A percentile compares a stretch with the other conserved stretches of the same genome.
Evolutionary conservation across 1,140 invertebrate species (phyloP).

Genomic region (Drosophila ananassae): DNA sequence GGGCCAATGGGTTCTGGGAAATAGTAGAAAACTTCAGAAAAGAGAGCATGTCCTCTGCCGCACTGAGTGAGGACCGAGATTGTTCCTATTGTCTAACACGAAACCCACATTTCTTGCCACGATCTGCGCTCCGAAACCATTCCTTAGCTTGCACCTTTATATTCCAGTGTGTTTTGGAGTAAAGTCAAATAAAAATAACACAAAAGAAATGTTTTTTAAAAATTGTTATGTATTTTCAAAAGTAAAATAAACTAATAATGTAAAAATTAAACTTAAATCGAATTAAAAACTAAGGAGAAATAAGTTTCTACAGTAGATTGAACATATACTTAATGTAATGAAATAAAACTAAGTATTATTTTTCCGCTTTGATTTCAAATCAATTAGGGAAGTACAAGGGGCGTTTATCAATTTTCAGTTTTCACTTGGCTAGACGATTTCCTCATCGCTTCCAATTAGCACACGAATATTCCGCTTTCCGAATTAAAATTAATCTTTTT

Average conservation of each 20-base stretch:
- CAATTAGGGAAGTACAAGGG: slow-evolving; percentile 76
- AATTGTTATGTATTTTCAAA: slow-evolving; percentile 79
- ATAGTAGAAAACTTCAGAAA: slow-evolving; percentile 4
- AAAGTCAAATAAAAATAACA: slow-evolving; percentile 18
- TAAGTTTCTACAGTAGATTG: slow-evolving; percentile 45
- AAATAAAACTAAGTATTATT: slow-evolving; percentile 49
- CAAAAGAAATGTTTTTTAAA: slow-evolving; percentile 43
- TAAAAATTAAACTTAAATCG: slow-evolving; percentile 52
- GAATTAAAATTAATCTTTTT: slow-evolving; percentile 50
- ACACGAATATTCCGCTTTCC: slow-evolving; percentile 50
- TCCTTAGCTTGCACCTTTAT: slow-evolving; percentile 3
- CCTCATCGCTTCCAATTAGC: slow-evolving; percentile 34
- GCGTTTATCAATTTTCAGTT: slow-evolving; percentile 47
- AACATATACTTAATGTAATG: slow-evolving; percentile 38
- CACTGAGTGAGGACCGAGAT: slow-evolving; percentile 15
- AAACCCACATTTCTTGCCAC: slow-evolving; percentile 2
- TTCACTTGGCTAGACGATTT: slow-evolving; percentile 52
- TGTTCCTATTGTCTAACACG: slow-evolving; percentile 44
- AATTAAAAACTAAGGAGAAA: slow-evolving; percentile 58
- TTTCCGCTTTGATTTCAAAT: slow-evolving; percentile 70
- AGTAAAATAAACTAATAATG: slow-evolving; percentile 75
- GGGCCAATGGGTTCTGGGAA: neutral
- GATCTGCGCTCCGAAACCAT: slow-evolving; percentile 18
- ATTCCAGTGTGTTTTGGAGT: neutral
- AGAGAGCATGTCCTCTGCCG: slow-evolving; percentile 6